These are phyloP conservation scores for Pristionchus japonicus DNA, from an alignment of 2,888 invertebrate genomes.

Conservation along the genomic window DNA sequence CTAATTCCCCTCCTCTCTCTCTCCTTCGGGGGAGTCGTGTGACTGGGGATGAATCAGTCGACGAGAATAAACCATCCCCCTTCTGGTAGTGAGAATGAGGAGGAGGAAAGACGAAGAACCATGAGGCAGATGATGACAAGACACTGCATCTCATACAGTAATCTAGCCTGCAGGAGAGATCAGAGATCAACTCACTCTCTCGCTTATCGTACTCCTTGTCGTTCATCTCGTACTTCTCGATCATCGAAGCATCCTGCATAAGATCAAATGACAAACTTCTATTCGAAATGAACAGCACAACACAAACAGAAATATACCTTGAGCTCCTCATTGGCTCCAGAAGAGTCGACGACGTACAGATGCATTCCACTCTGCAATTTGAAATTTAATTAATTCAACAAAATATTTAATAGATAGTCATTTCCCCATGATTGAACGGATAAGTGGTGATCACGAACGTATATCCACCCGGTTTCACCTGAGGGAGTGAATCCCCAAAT, in stretches of 20 bases:
- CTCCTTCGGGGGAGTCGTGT: constrained; percentile 5
- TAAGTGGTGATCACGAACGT: neutral
- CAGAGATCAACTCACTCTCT: constrained; percentile 66
- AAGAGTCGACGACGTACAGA: constrained; percentile 58
- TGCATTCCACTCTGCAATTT: constrained; percentile 51
- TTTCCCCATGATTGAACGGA: neutral
- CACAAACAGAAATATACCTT: constrained; percentile 44
- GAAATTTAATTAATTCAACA: too few species aligned
- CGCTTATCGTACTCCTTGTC: constrained; percentile 59
- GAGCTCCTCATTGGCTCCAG: constrained; percentile 60
- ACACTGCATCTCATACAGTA: neutral
- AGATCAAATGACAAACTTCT: neutral
- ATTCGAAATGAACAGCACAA: too few species aligned
- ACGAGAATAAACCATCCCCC: constrained; percentile 17
- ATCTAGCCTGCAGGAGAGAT: neutral
- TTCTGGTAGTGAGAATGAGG: too few species aligned
- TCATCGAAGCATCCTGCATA: constrained; percentile 59
- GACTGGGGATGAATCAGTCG: constrained; percentile 21
- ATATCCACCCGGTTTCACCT: neutral
- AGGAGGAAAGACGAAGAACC: neutral
- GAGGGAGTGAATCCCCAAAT: neutral
- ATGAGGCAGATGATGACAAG: neutral
- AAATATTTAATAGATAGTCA: too few species aligned
- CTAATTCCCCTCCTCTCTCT: neutral
- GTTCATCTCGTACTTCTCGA: constrained; percentile 66